Evolutionary conservation across 2,113 vertebrate genomes (phyloP).

Genomic region (Pongo abelii): DNA sequence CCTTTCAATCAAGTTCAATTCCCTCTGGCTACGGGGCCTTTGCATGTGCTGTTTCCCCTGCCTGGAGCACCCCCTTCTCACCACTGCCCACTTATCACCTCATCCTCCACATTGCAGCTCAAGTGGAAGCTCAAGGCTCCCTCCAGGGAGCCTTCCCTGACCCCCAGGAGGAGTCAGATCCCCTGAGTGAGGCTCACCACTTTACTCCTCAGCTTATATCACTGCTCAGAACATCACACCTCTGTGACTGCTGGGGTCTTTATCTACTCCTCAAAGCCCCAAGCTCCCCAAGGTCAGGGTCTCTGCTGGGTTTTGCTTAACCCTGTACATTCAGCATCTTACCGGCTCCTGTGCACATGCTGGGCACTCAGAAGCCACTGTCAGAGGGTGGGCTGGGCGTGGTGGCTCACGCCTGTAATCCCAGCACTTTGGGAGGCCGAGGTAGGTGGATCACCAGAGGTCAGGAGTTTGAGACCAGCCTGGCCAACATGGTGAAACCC

Average conservation of each 20-base stretch:
- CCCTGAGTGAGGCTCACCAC: background rate
- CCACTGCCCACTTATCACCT: background rate
- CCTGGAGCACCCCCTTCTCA: background rate
- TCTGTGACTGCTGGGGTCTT: background rate
- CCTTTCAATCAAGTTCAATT: background rate
- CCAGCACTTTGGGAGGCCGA: no score
- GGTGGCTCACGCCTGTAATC: no score
- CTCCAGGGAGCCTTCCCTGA: background rate
- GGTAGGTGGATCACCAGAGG: no score
- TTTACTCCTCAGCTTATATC: background rate
- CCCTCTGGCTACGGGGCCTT: background rate
- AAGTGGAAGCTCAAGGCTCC: background rate
- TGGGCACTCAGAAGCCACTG: background rate
- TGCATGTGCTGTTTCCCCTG: background rate
- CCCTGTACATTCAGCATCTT: fast-evolving
- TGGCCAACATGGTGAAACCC: no score
- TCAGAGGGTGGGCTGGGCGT: background rate
- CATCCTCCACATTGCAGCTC: background rate
- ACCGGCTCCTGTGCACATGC: background rate
- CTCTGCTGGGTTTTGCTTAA: background rate
- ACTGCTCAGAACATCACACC: background rate
- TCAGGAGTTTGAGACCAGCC: no score
- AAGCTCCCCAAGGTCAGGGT: fast-evolving
- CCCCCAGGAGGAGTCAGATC: background rate
- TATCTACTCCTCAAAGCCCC: background rate